Percentiles rank a stretch among this genome's conserved stretches.
Evolutionary conservation across 2,113 vertebrate species (phyloP).

Genomic region (Urocitellus parryii): DNA sequence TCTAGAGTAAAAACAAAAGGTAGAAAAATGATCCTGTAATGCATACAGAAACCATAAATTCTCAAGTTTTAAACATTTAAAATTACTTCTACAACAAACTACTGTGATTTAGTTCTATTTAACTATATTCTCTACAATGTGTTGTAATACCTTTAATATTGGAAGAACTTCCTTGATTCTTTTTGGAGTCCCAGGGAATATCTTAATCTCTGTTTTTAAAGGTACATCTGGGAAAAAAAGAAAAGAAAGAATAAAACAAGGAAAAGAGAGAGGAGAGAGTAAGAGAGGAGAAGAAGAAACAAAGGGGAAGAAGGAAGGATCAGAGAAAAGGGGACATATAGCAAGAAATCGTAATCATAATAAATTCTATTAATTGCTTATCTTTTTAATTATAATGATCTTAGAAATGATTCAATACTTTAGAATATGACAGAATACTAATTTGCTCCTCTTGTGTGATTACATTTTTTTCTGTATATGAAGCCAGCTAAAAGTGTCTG

Average conservation of each 20-base stretch:
- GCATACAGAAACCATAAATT: conserved; percentile 12
- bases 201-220: background rate
- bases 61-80: conserved; percentile 41
- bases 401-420: conserved; percentile 24
- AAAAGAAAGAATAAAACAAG: background rate
- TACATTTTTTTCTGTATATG: conserved; percentile 18
- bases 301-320: background rate
- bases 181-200: background rate
- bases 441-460: conserved; percentile 10
- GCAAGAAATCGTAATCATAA: background rate
- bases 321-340: background rate
- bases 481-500: background rate
- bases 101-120: background rate
- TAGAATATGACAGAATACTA: background rate
- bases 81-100: conserved; percentile 36
- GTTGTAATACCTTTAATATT: conserved; percentile 77
- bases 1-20: conserved; percentile 26
- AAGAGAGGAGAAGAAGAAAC: background rate
- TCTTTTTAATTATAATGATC: conserved; percentile 15
- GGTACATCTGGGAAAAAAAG: background rate
- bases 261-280: too few relatives aligned
- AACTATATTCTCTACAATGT: conserved; percentile 44
- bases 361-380: background rate
- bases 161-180: conserved; percentile 39
- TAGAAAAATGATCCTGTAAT: background rate